Conservation (phyloP, 2,113 vertebrate species). For the Polyodon spathula region DNA sequence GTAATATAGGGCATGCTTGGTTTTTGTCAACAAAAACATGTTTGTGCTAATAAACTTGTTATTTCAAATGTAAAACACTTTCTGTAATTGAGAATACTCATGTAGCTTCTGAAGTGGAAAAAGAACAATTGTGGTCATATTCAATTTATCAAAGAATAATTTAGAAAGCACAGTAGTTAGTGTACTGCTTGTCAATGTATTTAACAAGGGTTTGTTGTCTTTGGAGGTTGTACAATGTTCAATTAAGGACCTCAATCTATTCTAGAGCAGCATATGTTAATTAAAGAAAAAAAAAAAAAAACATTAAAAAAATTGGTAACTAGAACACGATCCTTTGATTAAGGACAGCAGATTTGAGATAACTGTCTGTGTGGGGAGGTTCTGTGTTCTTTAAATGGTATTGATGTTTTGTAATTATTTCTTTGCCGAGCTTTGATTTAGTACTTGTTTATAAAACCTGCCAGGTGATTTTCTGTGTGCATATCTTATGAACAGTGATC, state of each 20-base stretch:
- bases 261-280: slow-evolving; percentile 18
- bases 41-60: too few relatives aligned
- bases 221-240: background rate
- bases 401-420: slow-evolving; percentile 31
- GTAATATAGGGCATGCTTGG: too few relatives aligned
- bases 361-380: slow-evolving; percentile 23
- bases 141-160: background rate
- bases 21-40: too few relatives aligned
- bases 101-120: too few relatives aligned
- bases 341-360: slow-evolving; percentile 38
- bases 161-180: background rate
- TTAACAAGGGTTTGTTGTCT: background rate
- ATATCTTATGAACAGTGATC: slow-evolving; percentile 43
- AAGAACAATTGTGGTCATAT: too few relatives aligned
- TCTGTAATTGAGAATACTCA: too few relatives aligned
- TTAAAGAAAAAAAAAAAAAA: slow-evolving; percentile 15
- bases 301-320: slow-evolving; percentile 18
- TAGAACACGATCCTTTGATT: slow-evolving; percentile 31
- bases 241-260: background rate
- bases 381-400: slow-evolving; percentile 38
- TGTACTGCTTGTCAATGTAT: background rate
- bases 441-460: slow-evolving; percentile 31
- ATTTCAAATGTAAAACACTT: too few relatives aligned
- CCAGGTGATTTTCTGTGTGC: slow-evolving; percentile 42
- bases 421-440: slow-evolving; percentile 41